Conservation (phyloP, 2,888 invertebrate genomes). For the Caenorhabditis plicata region DNA sequence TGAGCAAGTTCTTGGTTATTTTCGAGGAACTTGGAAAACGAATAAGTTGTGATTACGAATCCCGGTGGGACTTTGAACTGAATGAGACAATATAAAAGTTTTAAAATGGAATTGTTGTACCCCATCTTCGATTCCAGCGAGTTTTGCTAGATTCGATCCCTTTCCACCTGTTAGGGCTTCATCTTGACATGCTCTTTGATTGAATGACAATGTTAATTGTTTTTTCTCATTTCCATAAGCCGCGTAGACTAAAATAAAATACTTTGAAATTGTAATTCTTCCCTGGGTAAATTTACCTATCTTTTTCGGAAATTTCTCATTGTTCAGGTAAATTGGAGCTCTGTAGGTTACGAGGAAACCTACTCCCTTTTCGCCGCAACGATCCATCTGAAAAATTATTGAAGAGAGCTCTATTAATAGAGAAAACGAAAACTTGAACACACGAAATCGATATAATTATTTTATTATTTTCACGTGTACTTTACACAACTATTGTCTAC, state of each 20-base stretch:
- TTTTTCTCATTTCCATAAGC: slow-evolving; percentile 21
- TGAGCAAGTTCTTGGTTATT: slow-evolving; percentile 25
- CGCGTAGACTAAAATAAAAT: slow-evolving; percentile 12
- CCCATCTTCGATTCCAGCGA: slow-evolving; percentile 67
- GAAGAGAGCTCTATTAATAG: too few species aligned
- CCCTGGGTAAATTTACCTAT: too few species aligned
- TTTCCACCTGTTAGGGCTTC: slow-evolving; percentile 76
- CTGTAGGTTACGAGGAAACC: too few species aligned
- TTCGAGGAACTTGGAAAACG: slow-evolving; percentile 40
- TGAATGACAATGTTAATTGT: slow-evolving; percentile 40
- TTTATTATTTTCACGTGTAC: too few species aligned
- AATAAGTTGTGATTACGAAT: slow-evolving; percentile 50
- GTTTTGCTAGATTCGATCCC: slow-evolving; percentile 76
- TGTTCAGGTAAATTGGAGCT: too few species aligned
- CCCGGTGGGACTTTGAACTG: slow-evolving; percentile 52
- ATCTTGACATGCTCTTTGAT: slow-evolving; percentile 57
- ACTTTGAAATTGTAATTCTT: neutral
- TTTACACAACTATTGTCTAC: too few species aligned
- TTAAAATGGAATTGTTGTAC: slow-evolving; percentile 1
- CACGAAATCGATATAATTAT: too few species aligned
- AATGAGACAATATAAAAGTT: neutral
- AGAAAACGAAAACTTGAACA: too few species aligned
- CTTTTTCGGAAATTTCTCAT: too few species aligned
- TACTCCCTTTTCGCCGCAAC: too few species aligned
- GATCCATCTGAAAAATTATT: too few species aligned